Evolutionary conservation across 2,797 vertebrate species (phyloP), one percentile per base, ranked within the genome.

Genomic region (Siniperca scherzeri): DNA sequence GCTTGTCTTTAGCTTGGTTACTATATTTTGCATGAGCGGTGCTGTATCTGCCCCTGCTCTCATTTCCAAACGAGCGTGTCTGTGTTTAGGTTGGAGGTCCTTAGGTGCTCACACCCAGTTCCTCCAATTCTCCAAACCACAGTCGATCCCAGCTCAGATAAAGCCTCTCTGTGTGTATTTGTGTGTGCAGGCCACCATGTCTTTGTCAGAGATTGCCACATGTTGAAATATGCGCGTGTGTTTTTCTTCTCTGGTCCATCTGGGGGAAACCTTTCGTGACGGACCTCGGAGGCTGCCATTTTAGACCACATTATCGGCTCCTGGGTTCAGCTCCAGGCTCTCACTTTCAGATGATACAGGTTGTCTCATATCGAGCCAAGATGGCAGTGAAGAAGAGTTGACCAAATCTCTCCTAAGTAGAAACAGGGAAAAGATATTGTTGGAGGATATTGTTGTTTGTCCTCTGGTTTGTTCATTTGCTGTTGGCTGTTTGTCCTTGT

Each of bases 41-140:
- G 86, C 83, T 40, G 70, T 66, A 48, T 86, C 74, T 86, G 65
- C 60, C 42, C 36, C 1, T 60, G 84, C 83, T 87, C 72, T 69
- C 77, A 22, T 88, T 81, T 92, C 84, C 82, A 89, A 92, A 89
- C 21, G 72, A 91, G 91, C 83, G 74, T 89, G 89, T 91, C 91
- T 75, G 84, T 94, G 91, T 94, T 94, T 94, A 83, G 83, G 84
- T 94, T 92, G 87, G 85, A 90, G 90, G 89, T 92, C 82, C 85
- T 88, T 76, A 82, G 89, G 85, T 84, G 87, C 83, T 91, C 81
- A 90, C 80, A 84, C 91, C 90, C 90, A 90, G 85, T 94, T 92
- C 87, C 86, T 88, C 66, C 59, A 68, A 79, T 89, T 87, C 90
- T 91, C 80, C 77, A 82, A 90, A 88, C 88, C 88, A 30, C 85